Base-by-base conservation (phyloP, 2,888 invertebrate genomes). In the Orthonevra nobilis region DNA sequence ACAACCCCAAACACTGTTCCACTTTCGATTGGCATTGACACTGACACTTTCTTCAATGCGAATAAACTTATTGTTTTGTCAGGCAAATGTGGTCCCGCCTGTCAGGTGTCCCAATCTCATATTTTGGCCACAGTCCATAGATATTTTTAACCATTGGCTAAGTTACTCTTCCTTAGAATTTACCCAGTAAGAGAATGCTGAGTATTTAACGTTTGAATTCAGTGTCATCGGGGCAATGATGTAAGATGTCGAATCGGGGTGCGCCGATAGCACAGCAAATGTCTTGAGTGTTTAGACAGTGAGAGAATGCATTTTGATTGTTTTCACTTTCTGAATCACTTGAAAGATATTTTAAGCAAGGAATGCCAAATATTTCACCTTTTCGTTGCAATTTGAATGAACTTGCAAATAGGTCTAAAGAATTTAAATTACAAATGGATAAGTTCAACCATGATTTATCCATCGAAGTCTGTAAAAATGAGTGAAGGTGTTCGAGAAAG, bases 1-100 rank as follows among this genome's bases (percentile, higher is more conserved):
- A 50, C 48, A n/a, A n/a, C n/a, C n/a, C 56, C 48, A 9, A 7
- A 40, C 20, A 61, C 48, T 42, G 69, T 69, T 69, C 69, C 56
- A 75, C 75, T 69, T 75, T 75, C 69, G 30, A 56, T 70, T 69
- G 69, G 42, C 74, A 74, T 68, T 74, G 74, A 68, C 74, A 74
- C 52, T 74, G 68, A 74, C 60, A 74, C 52, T 74, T 60, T 52
- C 52, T 26, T 74, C 34, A 15, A 60, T 54, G 17, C 20, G 61
- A 75, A 68, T 56, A 56, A 75, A 61, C 61, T 69, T 69, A 61
- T 54, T 66, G 66, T 60, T 30, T 28, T 74, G 52, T 58, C 36
- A 50, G 20, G 34, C 14, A 42, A 10, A 14, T 32, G 38, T 23
- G 19, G 56, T 54, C 26, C 54, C 32, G 20, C 5, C 54, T 75